Evolutionary conservation across 2,888 invertebrate genomes (phyloP), one percentile per base, ranked within the genome.

Genomic region (Euclidia mi): DNA sequence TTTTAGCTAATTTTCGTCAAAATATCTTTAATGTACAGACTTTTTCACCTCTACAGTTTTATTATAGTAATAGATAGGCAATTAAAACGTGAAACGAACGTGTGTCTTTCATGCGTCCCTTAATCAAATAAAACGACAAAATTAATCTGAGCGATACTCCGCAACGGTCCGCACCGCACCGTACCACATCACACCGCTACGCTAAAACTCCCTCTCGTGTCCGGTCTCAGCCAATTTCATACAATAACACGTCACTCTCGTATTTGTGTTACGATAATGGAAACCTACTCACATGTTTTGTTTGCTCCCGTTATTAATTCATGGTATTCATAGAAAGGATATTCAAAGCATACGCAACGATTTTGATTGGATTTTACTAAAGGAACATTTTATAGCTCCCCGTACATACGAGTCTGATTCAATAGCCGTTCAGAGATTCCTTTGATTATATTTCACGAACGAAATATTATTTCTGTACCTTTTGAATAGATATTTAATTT

Each of bases 301-400:
- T 85, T 88, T 84, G 81, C 75, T 67, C 66, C 58, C 76, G 81
- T 87, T 89, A 88, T 89, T 88, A 90, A 89, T 85, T 87, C 84
- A 85, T 82, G 79, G 75, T 77, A 79, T 86, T 77, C 83, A 72
- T 66, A 78, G 74, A 79, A 85, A 84, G 84, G 85, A 84, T 78
- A 81, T 71, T 73, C 66, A 78, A 84, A 82, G 79, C 82, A 82
- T 80, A 84, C 76, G 75, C 53, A 50, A 48, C 74, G 76, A 82
- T 83, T 84, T 85, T 88, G 89, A 91, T 91, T 91, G 88, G 87
- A 87, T 92, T 90, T 84, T 76, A 83, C 76, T 73, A 74, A 80
- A 76, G 67, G 71, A 78, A 76, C 72, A 73, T 79, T 81, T 85
- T 85, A 43, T 48, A 43, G 77, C 69, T 74, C 71, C 56, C 47